These are phyloP conservation scores for Alitta virens DNA, from an alignment of 2,888 invertebrate genomes.

Conservation along the genomic window DNA sequence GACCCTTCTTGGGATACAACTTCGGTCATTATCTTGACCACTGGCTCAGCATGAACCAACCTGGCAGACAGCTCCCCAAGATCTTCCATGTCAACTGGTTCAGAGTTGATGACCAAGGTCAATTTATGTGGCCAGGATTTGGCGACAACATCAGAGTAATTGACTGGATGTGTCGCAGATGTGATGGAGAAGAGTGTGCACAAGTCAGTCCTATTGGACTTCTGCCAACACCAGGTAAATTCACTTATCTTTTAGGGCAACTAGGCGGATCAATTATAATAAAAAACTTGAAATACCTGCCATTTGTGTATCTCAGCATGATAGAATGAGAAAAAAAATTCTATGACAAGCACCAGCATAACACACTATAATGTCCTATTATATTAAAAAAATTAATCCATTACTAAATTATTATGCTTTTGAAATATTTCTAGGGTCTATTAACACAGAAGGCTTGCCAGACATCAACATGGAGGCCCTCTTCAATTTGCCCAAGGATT, in stretches of 20 bases:
- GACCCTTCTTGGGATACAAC: slow-evolving; percentile 48
- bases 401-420: not conserved
- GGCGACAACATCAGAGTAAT: slow-evolving; percentile 41
- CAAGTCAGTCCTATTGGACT: slow-evolving; percentile 54
- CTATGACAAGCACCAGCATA: too few species aligned
- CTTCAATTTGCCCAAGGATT: slow-evolving; percentile 81
- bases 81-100: slow-evolving; percentile 46
- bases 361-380: too few species aligned
- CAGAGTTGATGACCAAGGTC: slow-evolving; percentile 27
- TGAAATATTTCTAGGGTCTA: slow-evolving; percentile 13
- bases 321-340: too few species aligned
- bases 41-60: slow-evolving; percentile 34
- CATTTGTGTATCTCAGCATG: too few species aligned
- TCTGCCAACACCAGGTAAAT: slow-evolving; percentile 28
- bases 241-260: not conserved
- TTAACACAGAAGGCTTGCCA: slow-evolving; percentile 23
- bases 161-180: slow-evolving; percentile 36
- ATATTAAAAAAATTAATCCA: too few species aligned
- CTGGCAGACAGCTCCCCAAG: slow-evolving; percentile 32
- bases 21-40: slow-evolving; percentile 41
- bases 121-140: slow-evolving; percentile 41
- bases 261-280: too few species aligned
- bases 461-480: slow-evolving; percentile 72
- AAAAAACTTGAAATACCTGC: too few species aligned
- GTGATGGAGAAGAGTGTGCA: slow-evolving; percentile 63